Evolutionary conservation across 2,113 vertebrate genomes (phyloP).

Genomic region (Channa maculata): DNA sequence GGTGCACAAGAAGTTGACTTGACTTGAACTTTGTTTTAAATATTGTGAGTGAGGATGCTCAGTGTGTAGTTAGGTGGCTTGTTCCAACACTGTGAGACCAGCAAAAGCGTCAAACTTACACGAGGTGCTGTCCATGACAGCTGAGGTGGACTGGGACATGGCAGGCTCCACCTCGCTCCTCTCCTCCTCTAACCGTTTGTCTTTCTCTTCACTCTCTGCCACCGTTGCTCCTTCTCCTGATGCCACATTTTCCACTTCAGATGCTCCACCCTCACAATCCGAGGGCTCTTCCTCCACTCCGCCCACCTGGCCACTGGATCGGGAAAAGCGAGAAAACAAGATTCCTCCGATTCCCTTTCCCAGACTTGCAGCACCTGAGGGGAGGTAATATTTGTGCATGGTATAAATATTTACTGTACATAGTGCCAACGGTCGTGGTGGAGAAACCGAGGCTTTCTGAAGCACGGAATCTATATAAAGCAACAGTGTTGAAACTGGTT

Average conservation of each 20-base stretch:
- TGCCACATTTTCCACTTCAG: conserved; percentile 74
- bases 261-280: conserved; percentile 67
- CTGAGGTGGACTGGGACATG: conserved; percentile 85
- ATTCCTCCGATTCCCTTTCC: conserved; percentile 97
- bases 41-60: too few relatives aligned
- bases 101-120: conserved; percentile 77
- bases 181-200: conserved; percentile 84
- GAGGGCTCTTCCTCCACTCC: conserved; percentile 81
- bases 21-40: too few relatives aligned
- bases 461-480: too few relatives aligned
- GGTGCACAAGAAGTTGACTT: too few relatives aligned
- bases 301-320: conserved; percentile 83
- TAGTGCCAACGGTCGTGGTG: too few relatives aligned
- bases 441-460: too few relatives aligned
- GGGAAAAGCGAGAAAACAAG: conserved; percentile 94
- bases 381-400: neutral
- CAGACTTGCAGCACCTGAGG: conserved; percentile 92
- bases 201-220: conserved; percentile 60
- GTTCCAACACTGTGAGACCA: too few relatives aligned
- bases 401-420: too few relatives aligned
- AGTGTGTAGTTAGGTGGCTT: too few relatives aligned
- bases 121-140: conserved; percentile 86
- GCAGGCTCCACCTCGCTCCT: conserved; percentile 61
- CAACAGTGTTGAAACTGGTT: too few relatives aligned
- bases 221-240: conserved; percentile 27